phyloP scores from a whole-genome alignment of 2,113 vertebrate species.

The Channa maculata region DNA sequence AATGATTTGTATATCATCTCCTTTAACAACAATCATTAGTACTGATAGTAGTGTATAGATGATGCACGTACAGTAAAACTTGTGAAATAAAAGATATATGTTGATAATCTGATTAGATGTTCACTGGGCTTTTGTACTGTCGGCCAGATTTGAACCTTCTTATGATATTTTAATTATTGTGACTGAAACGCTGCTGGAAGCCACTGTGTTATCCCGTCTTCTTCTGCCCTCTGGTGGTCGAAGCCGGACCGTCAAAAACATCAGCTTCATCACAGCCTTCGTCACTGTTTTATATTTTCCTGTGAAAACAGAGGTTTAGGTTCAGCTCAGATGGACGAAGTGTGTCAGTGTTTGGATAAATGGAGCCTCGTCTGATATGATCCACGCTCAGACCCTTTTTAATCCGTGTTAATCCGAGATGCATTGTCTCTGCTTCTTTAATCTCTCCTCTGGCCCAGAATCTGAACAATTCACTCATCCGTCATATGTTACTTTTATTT shows the following conservation, averaged over 20 bases:
- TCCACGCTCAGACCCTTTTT: constrained; percentile 5
- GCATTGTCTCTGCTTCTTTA: constrained; percentile 41
- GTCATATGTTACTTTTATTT: no score
- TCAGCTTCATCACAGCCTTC: not conserved
- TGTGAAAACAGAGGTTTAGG: constrained; percentile 6
- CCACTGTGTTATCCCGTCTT: not conserved
- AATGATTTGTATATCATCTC: no score
- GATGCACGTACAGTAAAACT: no score
- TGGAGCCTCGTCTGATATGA: constrained; percentile 10
- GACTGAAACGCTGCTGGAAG: no score
- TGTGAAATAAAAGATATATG: no score
- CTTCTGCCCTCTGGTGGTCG: constrained; percentile 68
- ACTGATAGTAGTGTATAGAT: no score
- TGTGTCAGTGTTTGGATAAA: constrained; percentile 4
- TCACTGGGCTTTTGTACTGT: no score
- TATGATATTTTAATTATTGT: no score
- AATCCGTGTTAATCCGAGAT: constrained; percentile 65
- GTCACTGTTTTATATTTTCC: no score
- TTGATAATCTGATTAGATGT: no score
- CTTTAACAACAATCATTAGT: no score
- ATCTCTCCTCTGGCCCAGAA: constrained; percentile 55
- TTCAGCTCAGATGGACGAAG: constrained; percentile 9
- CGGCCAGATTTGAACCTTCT: no score
- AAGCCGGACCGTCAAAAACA: not conserved
- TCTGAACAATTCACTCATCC: not conserved